Evolutionary conservation across 2,797 vertebrate genomes (phyloP).

Genomic region (Zalophus californianus): DNA sequence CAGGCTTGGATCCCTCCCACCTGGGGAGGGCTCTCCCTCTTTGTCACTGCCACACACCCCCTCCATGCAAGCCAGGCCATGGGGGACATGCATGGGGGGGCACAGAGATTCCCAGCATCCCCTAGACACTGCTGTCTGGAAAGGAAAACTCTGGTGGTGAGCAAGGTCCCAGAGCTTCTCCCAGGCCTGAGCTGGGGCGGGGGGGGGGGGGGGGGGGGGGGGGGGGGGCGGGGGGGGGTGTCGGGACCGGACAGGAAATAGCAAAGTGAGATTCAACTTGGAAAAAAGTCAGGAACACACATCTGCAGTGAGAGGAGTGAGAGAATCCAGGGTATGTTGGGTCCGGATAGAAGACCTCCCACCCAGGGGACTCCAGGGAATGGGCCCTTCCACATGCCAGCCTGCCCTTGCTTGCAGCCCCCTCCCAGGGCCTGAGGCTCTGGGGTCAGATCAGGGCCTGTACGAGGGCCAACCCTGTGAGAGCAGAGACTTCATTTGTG

Average conservation of each 20-base stretch:
- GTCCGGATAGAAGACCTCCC: background rate
- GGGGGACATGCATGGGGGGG: background rate
- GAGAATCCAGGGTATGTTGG: background rate
- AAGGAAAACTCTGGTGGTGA: conserved; percentile 49
- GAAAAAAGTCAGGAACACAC: conserved; percentile 71
- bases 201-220: background rate
- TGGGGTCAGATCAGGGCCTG: conserved; percentile 16
- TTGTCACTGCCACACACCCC: background rate
- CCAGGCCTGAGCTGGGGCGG: background rate
- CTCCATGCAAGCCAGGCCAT: background rate
- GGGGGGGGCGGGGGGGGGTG: too few species aligned
- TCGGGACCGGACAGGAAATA: conserved; percentile 74
- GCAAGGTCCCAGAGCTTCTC: conserved; percentile 46
- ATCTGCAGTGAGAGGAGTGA: conserved; percentile 61
- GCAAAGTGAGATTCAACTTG: conserved; percentile 67
- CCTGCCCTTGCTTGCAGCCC: background rate
- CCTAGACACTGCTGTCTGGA: background rate
- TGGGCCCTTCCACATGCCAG: background rate
- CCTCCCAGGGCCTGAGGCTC: background rate
- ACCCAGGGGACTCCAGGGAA: background rate
- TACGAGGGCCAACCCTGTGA: background rate
- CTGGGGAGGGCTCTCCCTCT: background rate
- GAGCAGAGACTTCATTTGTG: conserved; percentile 21
- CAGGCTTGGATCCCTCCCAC: background rate
- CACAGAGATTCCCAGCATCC: background rate